Percentiles rank a stretch among this genome's conserved stretches.
phyloP scores from a whole-genome alignment of 2,888 invertebrate species.

The Eupithecia exiguata region DNA sequence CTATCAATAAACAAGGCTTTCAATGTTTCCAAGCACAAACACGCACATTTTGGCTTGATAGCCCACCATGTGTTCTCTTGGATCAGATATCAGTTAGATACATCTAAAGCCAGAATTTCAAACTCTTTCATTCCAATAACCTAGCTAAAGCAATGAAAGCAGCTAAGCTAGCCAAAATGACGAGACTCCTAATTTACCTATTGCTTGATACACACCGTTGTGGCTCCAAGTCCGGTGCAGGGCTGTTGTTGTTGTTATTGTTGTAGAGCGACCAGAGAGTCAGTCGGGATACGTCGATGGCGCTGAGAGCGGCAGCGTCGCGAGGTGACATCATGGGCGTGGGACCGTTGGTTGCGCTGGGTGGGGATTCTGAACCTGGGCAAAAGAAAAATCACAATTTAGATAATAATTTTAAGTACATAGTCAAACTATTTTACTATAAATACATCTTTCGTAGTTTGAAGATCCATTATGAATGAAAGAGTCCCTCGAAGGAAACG shows the following conservation, averaged over 20 bases:
- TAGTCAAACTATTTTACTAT: neutral
- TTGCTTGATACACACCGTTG: conserved; percentile 67
- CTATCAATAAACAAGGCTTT: neutral
- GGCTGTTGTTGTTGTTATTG: conserved; percentile 87
- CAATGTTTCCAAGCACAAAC: neutral
- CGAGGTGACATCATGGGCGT: conserved; percentile 80
- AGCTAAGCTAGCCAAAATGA: neutral
- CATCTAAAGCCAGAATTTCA: neutral
- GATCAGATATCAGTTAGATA: neutral
- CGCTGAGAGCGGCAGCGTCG: conserved; percentile 84
- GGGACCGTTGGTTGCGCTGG: conserved; percentile 74
- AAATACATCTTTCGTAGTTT: too few relatives aligned
- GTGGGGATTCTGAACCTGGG: conserved; percentile 75
- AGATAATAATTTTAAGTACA: neutral
- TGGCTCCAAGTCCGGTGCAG: conserved; percentile 78
- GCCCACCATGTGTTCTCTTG: neutral
- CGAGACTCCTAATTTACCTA: conserved; percentile 18
- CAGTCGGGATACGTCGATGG: conserved; percentile 90
- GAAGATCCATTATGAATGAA: neutral
- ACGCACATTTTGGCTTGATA: neutral
- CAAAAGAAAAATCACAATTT: conserved; percentile 5
- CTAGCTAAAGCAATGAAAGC: neutral
- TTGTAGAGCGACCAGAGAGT: conserved; percentile 93
- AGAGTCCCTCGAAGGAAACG: too few relatives aligned
- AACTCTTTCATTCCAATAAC: neutral